Conservation (phyloP, 2,797 vertebrate genomes). For the Xenopus petersii region DNA sequence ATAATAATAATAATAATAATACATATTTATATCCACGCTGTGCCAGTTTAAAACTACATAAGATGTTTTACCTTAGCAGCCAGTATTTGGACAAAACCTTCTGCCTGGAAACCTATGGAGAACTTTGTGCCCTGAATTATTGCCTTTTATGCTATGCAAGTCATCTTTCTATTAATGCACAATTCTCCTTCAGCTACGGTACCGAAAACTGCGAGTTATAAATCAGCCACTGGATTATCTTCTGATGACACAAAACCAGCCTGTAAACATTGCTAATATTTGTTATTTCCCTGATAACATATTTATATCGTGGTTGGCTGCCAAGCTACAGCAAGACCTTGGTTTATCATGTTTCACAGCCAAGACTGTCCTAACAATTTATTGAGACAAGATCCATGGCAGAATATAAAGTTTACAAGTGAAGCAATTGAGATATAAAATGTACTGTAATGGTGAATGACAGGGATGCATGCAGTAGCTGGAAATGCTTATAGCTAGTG, state of each 20-base stretch:
- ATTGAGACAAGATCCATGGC: background rate
- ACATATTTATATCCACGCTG: no score
- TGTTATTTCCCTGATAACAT: background rate
- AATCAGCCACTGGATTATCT: background rate
- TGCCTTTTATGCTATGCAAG: no score
- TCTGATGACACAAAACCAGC: background rate
- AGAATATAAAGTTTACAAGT: background rate
- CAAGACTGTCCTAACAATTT: slow-evolving; percentile 12
- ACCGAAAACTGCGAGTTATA: background rate
- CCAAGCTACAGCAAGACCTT: slow-evolving; percentile 7
- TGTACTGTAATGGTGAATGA: background rate
- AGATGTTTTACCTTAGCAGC: no score
- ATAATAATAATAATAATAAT: no score
- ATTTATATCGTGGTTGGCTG: background rate
- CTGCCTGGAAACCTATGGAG: no score
- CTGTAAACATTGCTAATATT: slow-evolving; percentile 7
- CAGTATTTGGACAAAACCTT: no score
- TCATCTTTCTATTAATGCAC: no score
- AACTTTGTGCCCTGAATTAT: no score
- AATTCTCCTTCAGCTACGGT: no score
- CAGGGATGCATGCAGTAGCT: no score
- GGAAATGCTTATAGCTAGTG: no score
- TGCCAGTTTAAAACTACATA: no score
- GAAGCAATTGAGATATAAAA: slow-evolving; percentile 1
- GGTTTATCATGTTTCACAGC: slow-evolving; percentile 1